Evolutionary conservation across 2,888 invertebrate species (phyloP).

Genomic region (Folsomia manolachei): DNA sequence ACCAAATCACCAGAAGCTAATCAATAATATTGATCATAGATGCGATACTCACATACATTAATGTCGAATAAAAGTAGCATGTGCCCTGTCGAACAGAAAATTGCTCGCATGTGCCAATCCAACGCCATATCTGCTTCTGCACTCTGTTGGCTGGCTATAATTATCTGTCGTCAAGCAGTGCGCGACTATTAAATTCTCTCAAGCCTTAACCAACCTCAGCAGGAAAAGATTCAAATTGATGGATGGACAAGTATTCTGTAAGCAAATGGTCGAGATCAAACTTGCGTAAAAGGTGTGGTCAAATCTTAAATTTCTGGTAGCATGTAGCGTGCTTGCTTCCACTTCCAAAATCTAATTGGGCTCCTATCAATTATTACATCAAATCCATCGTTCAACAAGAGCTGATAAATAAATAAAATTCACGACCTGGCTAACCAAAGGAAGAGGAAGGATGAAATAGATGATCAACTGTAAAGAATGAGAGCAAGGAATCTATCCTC

Average conservation of each 20-base stretch:
- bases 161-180: constrained; percentile 5
- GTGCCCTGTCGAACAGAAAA: background rate
- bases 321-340: background rate
- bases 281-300: constrained; percentile 1
- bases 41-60: background rate
- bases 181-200: background rate
- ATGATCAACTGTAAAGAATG: background rate
- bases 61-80: too few species aligned
- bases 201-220: background rate
- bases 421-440: background rate
- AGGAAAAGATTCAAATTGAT: background rate
- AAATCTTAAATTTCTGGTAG: constrained; percentile 5
- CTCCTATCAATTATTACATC: background rate
- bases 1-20: constrained; percentile 5
- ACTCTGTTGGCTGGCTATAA: background rate
- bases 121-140: too few species aligned
- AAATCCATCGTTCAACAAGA: background rate
- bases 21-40: constrained; percentile 4
- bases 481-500: background rate
- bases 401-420: background rate
- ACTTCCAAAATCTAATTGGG: constrained; percentile 3
- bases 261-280: too few species aligned
- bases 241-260: background rate
- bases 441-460: too few species aligned
- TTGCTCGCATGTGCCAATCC: background rate